Base-by-base conservation (phyloP, 2,888 invertebrate genomes). In the Cryptus armator region DNA sequence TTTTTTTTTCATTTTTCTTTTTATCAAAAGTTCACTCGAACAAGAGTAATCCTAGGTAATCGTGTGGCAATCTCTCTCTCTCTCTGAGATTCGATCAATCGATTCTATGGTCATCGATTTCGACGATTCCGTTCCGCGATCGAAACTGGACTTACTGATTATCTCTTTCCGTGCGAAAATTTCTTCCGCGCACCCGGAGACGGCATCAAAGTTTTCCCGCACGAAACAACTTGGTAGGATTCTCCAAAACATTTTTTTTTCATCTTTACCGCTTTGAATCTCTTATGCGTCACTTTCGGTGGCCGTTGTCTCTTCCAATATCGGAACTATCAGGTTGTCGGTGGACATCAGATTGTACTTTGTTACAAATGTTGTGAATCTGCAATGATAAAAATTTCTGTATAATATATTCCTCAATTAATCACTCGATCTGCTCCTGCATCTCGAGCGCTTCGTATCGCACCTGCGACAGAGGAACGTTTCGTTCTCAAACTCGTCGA, bases 261-360 rank as follows among this genome's bases (percentile, higher is more conserved):
- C 32, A 7, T 19, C 7, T 14, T 53, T 29, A 14, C n/a, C 24
- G 9, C 14, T 5, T 70, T 10, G 56, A n/a, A 46, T 71, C 32
- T 76, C 75, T 88, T 92, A 92, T 88, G 91, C 91, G 84, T 93
- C 92, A 66, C 90, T 92, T 77, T 93, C 92, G 19, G 90, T 90
- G 64, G 95, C 94, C 89, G 94, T 95, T 56, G 95, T 95, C 90
- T 97, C 97, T 93, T 97, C 98, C 94, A 98, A 96, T 93, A 99
- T 99, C 79, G 99, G 99, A 89, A 99, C 98, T 94, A 99, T 99
- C 87, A 99, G 95, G 95, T 99, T 99, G 94, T 99, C 99, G 94
- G 98, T 98, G 16, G 99, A 98, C 97, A 99, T 99, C 87, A 99
- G 96, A 94, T 98, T 98, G 95, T 99, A 99, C 94, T 99, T 99